Conservation (phyloP, 2,888 invertebrate genomes). For the Morpho helenor region DNA sequence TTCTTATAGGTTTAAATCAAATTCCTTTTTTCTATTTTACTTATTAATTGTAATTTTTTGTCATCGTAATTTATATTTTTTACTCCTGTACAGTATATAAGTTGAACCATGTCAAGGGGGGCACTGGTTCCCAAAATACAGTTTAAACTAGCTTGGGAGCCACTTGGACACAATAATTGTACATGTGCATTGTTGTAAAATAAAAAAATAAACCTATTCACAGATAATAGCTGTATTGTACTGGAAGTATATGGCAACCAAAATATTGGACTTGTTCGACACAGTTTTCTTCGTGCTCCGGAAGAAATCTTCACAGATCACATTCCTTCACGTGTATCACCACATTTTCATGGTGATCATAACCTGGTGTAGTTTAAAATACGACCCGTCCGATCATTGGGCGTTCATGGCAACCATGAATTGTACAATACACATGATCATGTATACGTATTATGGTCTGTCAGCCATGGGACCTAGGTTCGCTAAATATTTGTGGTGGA, state of each 20-base stretch:
- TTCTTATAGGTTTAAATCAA: too few species aligned
- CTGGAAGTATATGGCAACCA: conserved; percentile 86
- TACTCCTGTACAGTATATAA: too few species aligned
- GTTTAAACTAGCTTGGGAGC: too few species aligned
- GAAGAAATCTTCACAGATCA: conserved; percentile 85
- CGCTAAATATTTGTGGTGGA: conserved; percentile 89
- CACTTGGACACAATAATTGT: too few species aligned
- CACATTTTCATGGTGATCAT: conserved; percentile 85
- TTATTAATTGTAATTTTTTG: too few species aligned
- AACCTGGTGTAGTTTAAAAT: conserved; percentile 85
- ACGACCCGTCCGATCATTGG: conserved; percentile 85
- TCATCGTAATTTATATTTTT: too few species aligned
- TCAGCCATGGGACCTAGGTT: conserved; percentile 84
- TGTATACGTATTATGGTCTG: conserved; percentile 87
- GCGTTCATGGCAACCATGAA: conserved; percentile 83
- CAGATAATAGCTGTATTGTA: conserved; percentile 40
- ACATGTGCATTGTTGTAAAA: too few species aligned
- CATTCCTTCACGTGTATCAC: conserved; percentile 92
- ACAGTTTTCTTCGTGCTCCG: conserved; percentile 90
- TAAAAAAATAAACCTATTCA: too few species aligned
- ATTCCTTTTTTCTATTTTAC: too few species aligned
- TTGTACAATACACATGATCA: conserved; percentile 84
- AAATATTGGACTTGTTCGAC: conserved; percentile 84
- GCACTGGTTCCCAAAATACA: too few species aligned
- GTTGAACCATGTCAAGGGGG: too few species aligned